Base-by-base conservation (phyloP, 2,113 vertebrate genomes). In the Siphamia tubifer region DNA sequence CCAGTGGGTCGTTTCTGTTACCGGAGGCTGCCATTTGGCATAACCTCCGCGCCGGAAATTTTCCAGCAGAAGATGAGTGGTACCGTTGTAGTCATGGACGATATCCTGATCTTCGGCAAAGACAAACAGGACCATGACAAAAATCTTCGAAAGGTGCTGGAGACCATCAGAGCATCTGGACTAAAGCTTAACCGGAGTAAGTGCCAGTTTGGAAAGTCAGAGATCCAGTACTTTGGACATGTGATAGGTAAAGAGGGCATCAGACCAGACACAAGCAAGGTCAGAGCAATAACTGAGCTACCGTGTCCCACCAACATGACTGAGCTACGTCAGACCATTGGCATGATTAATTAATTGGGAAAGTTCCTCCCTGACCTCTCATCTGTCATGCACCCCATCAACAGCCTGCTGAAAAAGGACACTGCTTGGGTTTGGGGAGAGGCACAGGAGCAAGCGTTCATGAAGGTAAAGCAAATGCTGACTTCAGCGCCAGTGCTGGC, bases 61-160 rank as follows among this genome's bases (percentile, higher is more conserved):
- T 77, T 69, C 19, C 44, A 78, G 32, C 19, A 47, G 24, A 21
- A 66, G 49, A 81, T 67, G 65, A 60, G 36, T 13, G 28, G 61
- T 8, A 57, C 56, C 0, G 58, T 54, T 1, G 32, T 30, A 0
- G 31, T 54, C 7, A 68, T 75, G 69, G 69, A 82, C 5, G 43
- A 78, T n/a, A 44, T 82, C 6, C 39, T 74, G 2, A n/a, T n/a
- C n/a, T 5, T 1, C 9, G 30, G 45, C 16, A 28, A 69, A n/a
- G 45, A 56, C 16, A 42, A 17, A 42, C 5, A n/a, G n/a, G 35
- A 4, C 35, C n/a, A 15, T 15, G n/a, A 12, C 3, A 8, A 2
- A 38, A 38, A 38, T 38, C 35, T 13, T 12, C 4, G 35, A 38
- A 12, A n/a, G n/a, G n/a, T n/a, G n/a, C n/a, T n/a, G n/a, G n/a